These are phyloP conservation scores for Polymixis lichenea DNA, from an alignment of 2,888 invertebrate species.

Conservation along the genomic window DNA sequence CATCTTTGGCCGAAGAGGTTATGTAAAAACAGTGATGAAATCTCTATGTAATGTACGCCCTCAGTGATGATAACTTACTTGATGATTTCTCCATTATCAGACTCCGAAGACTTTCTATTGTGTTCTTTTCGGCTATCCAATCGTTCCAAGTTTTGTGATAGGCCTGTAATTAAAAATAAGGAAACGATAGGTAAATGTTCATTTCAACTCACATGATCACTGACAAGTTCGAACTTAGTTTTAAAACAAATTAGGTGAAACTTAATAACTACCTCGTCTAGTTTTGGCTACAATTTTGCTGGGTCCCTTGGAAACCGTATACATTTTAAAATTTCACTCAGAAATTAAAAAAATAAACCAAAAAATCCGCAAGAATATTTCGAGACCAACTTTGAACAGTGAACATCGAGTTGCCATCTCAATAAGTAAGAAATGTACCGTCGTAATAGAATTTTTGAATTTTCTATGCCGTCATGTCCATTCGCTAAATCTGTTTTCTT, in stretches of 20 bases:
- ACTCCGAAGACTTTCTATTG: slow-evolving; percentile 92
- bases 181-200: slow-evolving; percentile 67
- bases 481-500: neutral
- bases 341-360: slow-evolving; percentile 83
- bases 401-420: slow-evolving; percentile 58
- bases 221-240: slow-evolving; percentile 55
- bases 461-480: neutral
- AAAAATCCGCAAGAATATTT: slow-evolving; percentile 80
- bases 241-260: slow-evolving; percentile 37
- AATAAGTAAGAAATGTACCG: neutral
- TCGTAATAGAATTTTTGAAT: neutral
- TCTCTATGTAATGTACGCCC: slow-evolving; percentile 69
- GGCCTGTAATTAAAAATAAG: slow-evolving; percentile 90
- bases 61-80: slow-evolving; percentile 87
- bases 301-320: slow-evolving; percentile 96
- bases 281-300: slow-evolving; percentile 97
- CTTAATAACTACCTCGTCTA: slow-evolving; percentile 91
- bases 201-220: slow-evolving; percentile 70
- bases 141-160: slow-evolving; percentile 95
- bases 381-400: slow-evolving; percentile 68
- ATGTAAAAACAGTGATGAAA: slow-evolving; percentile 89
- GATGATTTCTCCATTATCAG: slow-evolving; percentile 92
- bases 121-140: slow-evolving; percentile 94
- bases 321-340: slow-evolving; percentile 92
- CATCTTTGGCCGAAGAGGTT: slow-evolving; percentile 79